Percentiles rank a stretch among this genome's conserved stretches.
Conservation (phyloP, 2,888 invertebrate genomes). For the Cantharis lateralis region DNA sequence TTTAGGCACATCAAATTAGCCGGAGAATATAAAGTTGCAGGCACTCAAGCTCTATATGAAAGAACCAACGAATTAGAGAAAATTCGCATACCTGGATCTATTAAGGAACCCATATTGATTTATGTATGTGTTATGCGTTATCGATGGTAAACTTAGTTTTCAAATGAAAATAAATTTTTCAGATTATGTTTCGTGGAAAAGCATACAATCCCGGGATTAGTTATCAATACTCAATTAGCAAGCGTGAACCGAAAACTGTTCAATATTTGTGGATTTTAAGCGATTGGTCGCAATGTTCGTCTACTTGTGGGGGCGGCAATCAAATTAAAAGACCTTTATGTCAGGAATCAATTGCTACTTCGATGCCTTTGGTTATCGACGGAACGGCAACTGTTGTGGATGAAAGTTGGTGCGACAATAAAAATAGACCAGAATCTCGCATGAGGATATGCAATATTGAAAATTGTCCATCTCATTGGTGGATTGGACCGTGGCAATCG, state of each 20-base stretch:
- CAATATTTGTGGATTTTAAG: constrained; percentile 76
- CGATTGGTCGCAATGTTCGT: constrained; percentile 81
- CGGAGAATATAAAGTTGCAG: constrained; percentile 82
- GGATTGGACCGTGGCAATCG: constrained; percentile 85
- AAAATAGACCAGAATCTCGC: constrained; percentile 63
- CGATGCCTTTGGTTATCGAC: constrained; percentile 54
- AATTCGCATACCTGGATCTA: constrained; percentile 80
- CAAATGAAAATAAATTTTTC: constrained; percentile 32
- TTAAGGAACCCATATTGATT: constrained; percentile 78
- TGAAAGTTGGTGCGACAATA: constrained; percentile 48
- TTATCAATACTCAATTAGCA: constrained; percentile 82
- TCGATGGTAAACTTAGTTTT: background rate
- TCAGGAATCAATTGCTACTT: constrained; percentile 52
- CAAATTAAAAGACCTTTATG: constrained; percentile 62
- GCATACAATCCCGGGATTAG: constrained; percentile 79
- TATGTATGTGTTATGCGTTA: constrained; percentile 64
- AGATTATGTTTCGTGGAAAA: constrained; percentile 74
- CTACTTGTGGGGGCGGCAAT: constrained; percentile 78
- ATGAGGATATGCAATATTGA: constrained; percentile 69
- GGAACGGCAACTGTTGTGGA: constrained; percentile 52
- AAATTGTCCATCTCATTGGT: constrained; percentile 79
- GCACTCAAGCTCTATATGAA: constrained; percentile 78
- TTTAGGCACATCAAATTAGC: constrained; percentile 70
- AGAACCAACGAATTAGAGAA: constrained; percentile 79
- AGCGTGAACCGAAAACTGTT: constrained; percentile 62